Percentiles rank a stretch among this genome's conserved stretches.
phyloP scores from a whole-genome alignment of 2,888 invertebrate species.

The Agapetus fuscipes region DNA sequence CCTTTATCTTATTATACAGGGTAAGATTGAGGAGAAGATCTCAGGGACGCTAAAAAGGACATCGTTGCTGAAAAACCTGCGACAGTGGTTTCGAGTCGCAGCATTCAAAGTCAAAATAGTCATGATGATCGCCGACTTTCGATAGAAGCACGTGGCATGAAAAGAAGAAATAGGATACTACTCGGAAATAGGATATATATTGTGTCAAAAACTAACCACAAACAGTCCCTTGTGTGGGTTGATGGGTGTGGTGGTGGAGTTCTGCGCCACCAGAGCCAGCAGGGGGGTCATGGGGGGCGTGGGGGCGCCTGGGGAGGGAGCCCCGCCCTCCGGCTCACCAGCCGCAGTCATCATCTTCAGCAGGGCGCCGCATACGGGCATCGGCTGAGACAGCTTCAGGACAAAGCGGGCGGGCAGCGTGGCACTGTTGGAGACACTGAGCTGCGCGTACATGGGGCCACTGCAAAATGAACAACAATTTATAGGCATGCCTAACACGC shows the following conservation, averaged over 20 bases:
- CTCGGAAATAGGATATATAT: too few species aligned
- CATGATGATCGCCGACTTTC: too few species aligned
- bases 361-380: conserved; percentile 74
- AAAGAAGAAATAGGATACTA: too few species aligned
- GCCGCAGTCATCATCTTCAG: conserved; percentile 47
- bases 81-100: too few species aligned
- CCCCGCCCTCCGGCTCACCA: conserved; percentile 29
- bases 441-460: conserved; percentile 65
- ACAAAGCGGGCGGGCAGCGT: conserved; percentile 87
- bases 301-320: conserved; percentile 18
- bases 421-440: conserved; percentile 78
- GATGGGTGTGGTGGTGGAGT: conserved; percentile 64
- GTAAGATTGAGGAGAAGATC: too few species aligned
- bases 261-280: conserved; percentile 68
- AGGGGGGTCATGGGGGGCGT: conserved; percentile 44
- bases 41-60: too few species aligned
- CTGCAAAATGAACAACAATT: conserved; percentile 12
- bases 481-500: too few species aligned
- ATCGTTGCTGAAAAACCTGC: too few species aligned
- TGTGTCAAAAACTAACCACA: too few species aligned
- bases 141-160: neutral
- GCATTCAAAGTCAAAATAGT: too few species aligned
- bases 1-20: too few species aligned
- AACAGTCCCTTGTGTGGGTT: conserved; percentile 72
- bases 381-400: conserved; percentile 69